Evolutionary conservation across 2,888 invertebrate species (phyloP), one percentile per base, ranked within the genome.

Genomic region (Esperia sulphurella): DNA sequence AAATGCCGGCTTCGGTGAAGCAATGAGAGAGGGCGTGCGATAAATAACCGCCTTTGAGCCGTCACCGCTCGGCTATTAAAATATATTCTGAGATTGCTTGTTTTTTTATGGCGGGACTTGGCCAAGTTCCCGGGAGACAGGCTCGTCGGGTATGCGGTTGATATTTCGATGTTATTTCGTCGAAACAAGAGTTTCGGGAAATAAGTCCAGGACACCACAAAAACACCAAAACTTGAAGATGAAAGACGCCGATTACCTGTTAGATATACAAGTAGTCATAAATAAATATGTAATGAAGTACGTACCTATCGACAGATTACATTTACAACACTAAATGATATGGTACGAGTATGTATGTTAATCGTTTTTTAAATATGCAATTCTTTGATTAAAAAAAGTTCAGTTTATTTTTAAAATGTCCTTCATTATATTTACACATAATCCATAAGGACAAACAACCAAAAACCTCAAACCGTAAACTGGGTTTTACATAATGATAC

Each of bases 11-110:
- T 70, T 66, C 71, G 73, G 68, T 68, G 77, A 83, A 81, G 88
- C 88, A 87, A 87, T 86, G 87, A 85, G 86, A 88, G 88, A 89
- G 88, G 88, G 88, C 88, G 88, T 85, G 79, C 84, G 84, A 89
- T 88, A 87, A 88, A 88, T 87, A 84, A 88, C 85, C 84, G 83
- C 86, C 87, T 89, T 88, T 86, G 86, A 80, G 83, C 83, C 82
- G 83, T 86, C 87, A 84, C 84, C 86, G 86, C 78, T 72, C 72
- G 73, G 80, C 83, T 84, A 84, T 87, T 88, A 84, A 86, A 88
- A 85, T 83, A 79, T 82, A 82, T 84, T 86, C 81, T 63, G 81
- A 85, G 85, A 85, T 84, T 83, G 78, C 76, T 72, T 71, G 75
- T 67, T 80, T 87, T 83, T 86, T 85, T 85, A 78, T 73, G 69